Percentiles rank a stretch among this genome's conserved stretches.
Evolutionary conservation across 2,797 vertebrate species (phyloP).

Genomic region (Rhynchonycteris naso): DNA sequence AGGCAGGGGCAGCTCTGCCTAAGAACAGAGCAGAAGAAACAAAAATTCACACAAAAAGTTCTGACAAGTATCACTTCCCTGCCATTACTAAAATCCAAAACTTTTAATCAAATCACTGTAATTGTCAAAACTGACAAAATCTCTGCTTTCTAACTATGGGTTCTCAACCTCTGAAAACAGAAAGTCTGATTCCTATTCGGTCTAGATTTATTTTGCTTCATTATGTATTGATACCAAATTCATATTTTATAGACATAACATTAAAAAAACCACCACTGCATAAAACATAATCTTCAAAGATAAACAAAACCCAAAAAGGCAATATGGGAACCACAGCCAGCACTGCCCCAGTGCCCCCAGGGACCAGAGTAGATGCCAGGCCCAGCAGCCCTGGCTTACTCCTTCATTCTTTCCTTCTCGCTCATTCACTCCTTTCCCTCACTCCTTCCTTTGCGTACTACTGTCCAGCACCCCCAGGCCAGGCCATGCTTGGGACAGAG

Average conservation of each 20-base stretch:
- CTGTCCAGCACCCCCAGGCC: background rate
- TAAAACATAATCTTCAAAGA: background rate
- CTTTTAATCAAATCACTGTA: background rate
- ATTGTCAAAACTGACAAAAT: background rate
- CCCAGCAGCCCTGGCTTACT: background rate
- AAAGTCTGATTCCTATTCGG: background rate
- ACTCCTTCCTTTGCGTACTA: background rate
- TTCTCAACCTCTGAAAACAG: background rate
- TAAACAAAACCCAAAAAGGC: background rate
- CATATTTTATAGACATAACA: background rate
- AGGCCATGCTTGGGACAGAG: background rate
- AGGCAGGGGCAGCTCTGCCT: background rate
- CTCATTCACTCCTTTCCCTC: background rate
- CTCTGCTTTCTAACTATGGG: background rate
- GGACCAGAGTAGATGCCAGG: background rate
- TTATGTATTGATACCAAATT: background rate
- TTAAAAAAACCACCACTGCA: background rate
- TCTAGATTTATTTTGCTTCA: background rate
- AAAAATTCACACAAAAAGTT: background rate
- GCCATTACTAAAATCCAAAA: background rate
- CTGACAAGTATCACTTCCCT: fast-evolving
- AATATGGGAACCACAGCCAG: background rate
- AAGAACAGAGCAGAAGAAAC: fast-evolving
- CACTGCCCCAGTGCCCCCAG: fast-evolving
- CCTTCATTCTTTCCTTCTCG: background rate